Percentiles rank a stretch among this genome's conserved stretches.
Evolutionary conservation across 2,888 invertebrate genomes (phyloP).

Genomic region (Thalpophila matura): DNA sequence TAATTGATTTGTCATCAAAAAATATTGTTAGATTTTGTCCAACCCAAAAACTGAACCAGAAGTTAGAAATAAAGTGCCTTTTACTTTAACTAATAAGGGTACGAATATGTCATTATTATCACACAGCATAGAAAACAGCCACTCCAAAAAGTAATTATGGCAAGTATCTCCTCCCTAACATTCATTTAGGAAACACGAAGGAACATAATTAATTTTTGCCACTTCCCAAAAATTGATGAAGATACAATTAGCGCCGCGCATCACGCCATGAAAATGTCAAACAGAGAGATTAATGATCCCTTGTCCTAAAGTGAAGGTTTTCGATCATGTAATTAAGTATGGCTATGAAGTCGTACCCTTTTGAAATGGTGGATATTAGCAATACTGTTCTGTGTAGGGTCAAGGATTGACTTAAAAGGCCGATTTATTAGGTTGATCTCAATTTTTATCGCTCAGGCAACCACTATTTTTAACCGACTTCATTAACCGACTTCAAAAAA

Average conservation of each 20-base stretch:
- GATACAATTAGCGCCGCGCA: slow-evolving; percentile 42
- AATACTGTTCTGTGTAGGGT: not conserved
- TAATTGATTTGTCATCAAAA: too few species aligned
- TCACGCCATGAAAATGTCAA: slow-evolving; percentile 44
- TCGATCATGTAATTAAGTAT: slow-evolving; percentile 14
- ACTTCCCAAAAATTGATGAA: slow-evolving; percentile 47
- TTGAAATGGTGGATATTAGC: not conserved
- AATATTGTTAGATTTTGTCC: too few species aligned
- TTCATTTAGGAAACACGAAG: slow-evolving; percentile 1
- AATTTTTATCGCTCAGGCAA: not conserved
- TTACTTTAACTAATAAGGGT: not conserved
- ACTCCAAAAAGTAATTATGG: not conserved
- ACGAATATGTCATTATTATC: not conserved
- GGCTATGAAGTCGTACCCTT: not conserved
- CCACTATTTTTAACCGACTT: not conserved
- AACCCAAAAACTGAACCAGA: not conserved
- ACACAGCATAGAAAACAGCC: not conserved
- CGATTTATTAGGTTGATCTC: not conserved
- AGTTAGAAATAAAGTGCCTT: too few species aligned
- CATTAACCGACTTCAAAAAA: too few species aligned
- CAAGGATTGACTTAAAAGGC: too few species aligned
- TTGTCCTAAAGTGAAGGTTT: slow-evolving; percentile 5
- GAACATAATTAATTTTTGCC: slow-evolving; percentile 36
- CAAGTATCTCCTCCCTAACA: not conserved
- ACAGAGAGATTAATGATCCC: slow-evolving; percentile 52